These are phyloP conservation scores for Imbricaverruca yamaguchii DNA, from an alignment of 2,888 invertebrate species.

Conservation along the genomic window DNA sequence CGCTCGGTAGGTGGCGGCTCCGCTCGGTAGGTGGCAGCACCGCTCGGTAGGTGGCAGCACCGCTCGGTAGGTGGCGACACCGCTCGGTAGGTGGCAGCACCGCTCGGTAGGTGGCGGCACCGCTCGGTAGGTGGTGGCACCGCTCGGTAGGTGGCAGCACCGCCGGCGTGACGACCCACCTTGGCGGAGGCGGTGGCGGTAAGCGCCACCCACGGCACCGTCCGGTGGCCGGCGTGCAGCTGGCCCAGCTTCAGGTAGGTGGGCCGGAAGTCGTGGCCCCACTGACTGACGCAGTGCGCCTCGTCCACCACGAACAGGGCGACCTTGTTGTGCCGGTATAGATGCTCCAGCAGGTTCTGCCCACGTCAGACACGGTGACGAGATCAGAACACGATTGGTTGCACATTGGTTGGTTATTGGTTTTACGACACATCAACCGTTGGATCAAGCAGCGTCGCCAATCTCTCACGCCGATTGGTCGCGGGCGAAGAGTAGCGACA, in stretches of 20 bases:
- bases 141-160: not conserved
- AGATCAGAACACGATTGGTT: too few relatives aligned
- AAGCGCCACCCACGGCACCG: constrained; percentile 78
- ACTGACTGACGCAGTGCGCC: constrained; percentile 95
- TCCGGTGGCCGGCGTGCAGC: constrained; percentile 54
- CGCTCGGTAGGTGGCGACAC: not conserved
- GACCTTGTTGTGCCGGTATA: constrained; percentile 66
- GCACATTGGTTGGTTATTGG: too few relatives aligned
- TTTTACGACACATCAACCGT: too few relatives aligned
- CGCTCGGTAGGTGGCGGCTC: too few relatives aligned
- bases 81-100: too few relatives aligned
- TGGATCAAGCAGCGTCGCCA: too few relatives aligned
- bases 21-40: not conserved
- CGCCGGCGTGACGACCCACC: constrained; percentile 39
- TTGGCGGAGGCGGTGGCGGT: constrained; percentile 85
- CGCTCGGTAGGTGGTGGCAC: not conserved
- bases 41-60: too few relatives aligned
- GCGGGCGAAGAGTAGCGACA: too few relatives aligned
- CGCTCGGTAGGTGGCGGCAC: not conserved
- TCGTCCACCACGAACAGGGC: constrained; percentile 93
- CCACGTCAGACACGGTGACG: too few relatives aligned
- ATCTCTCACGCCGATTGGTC: too few relatives aligned
- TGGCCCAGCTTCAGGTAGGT: constrained; percentile 74
- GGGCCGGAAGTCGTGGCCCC: constrained; percentile 96
- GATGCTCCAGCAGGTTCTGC: constrained; percentile 54